Conservation (phyloP, 1,140 invertebrate genomes). For the Aleiodes sp. region DNA sequence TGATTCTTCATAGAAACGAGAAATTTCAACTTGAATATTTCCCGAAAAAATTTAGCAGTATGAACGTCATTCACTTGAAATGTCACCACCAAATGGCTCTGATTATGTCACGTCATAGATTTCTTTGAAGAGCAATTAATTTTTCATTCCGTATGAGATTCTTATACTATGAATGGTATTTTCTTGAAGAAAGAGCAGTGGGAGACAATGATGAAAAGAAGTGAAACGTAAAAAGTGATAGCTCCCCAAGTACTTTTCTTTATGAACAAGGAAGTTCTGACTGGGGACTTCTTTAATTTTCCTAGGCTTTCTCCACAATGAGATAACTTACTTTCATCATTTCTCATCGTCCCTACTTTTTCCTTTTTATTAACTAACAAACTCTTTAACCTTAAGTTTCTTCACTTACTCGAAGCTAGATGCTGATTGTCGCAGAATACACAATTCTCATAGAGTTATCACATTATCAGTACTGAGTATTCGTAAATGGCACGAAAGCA, state of each 20-base stretch:
- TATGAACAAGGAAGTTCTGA: not conserved
- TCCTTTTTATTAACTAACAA: not conserved
- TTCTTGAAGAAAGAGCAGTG: not conserved
- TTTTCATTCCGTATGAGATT: not conserved
- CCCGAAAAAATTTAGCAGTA: not conserved
- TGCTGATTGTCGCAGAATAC: slow-evolving; percentile 3
- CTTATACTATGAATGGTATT: not conserved
- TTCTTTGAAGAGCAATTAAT: not conserved
- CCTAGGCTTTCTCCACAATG: not conserved
- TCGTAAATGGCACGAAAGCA: slow-evolving; percentile 21
- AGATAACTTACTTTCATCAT: not conserved
- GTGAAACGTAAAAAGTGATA: not conserved
- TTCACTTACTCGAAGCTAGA: not conserved
- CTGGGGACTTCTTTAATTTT: not conserved
- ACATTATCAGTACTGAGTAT: slow-evolving; percentile 4
- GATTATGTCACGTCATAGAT: too few relatives aligned
- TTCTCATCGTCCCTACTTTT: not conserved
- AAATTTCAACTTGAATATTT: not conserved
- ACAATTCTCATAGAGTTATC: not conserved
- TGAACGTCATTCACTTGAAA: not conserved
- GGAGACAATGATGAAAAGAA: not conserved
- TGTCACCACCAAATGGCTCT: not conserved
- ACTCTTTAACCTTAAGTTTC: not conserved
- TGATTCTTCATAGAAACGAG: too few relatives aligned
- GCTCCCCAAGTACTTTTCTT: not conserved